Conservation (phyloP, 2,797 vertebrate species). For the Peromyscus melanophrys region DNA sequence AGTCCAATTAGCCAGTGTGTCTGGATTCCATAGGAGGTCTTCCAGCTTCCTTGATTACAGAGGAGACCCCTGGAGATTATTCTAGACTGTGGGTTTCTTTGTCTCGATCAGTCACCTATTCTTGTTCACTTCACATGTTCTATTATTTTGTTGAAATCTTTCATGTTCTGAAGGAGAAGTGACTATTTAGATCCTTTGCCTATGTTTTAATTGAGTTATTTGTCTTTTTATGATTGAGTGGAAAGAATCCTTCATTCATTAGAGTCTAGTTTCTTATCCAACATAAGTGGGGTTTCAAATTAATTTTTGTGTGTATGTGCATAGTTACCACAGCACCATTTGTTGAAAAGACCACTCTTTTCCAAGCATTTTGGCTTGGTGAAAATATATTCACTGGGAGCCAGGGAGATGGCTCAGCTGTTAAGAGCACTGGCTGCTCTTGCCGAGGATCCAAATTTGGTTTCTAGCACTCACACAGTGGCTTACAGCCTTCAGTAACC, state of each 20-base stretch:
- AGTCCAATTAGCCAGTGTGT: neutral
- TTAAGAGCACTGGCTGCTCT: neutral
- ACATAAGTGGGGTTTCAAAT: neutral
- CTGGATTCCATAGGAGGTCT: neutral
- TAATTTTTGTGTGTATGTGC: neutral
- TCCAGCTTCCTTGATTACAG: neutral
- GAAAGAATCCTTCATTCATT: neutral
- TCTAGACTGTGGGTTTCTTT: neutral
- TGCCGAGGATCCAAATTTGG: neutral
- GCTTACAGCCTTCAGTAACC: neutral
- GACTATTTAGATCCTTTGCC: neutral
- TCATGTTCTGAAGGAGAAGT: neutral
- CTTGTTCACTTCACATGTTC: neutral
- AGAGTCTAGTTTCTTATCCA: neutral
- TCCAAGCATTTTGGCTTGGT: neutral
- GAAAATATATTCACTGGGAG: neutral
- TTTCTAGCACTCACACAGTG: neutral
- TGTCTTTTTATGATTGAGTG: neutral
- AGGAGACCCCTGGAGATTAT: neutral
- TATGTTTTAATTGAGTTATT: conserved; percentile 37
- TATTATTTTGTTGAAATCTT: conserved; percentile 13
- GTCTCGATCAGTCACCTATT: neutral
- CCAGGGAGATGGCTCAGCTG: neutral
- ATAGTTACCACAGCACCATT: neutral
- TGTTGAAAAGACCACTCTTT: conserved; percentile 22